A percentile compares a stretch with the other conserved stretches of the same genome.
These are phyloP conservation scores for Pseudochirops corinnae DNA, from an alignment of 2,797 vertebrate genomes.

Conservation along the genomic window DNA sequence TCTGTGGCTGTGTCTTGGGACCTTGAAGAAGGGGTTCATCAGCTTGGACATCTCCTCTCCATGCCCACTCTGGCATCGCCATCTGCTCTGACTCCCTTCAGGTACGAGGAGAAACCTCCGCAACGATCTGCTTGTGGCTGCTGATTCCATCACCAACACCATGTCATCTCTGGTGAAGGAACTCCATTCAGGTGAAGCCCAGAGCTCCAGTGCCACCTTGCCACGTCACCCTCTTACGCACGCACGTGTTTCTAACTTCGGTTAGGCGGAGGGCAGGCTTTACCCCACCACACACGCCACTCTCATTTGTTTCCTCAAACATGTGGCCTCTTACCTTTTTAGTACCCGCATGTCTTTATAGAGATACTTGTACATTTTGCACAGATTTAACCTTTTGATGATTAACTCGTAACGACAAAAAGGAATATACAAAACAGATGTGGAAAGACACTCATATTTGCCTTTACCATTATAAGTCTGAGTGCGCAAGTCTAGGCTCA, in stretches of 20 bases:
- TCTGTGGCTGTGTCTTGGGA: neutral
- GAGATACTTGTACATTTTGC: neutral
- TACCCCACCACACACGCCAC: accelerated
- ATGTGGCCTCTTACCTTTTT: neutral
- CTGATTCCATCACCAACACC: conserved; percentile 98
- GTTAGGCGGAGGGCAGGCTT: neutral
- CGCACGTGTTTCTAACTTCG: accelerated
- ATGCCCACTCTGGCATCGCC: conserved; percentile 44
- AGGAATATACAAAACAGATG: neutral
- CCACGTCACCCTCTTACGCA: accelerated
- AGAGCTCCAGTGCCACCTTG: conserved; percentile 16
- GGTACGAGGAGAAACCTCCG: conserved; percentile 96
- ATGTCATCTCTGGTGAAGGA: conserved; percentile 99
- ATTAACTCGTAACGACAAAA: neutral
- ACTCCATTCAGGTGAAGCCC: conserved; percentile 93
- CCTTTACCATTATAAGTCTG: neutral
- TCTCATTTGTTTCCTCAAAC: conserved; percentile 55
- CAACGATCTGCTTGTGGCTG: conserved; percentile 96
- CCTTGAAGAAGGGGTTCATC: neutral
- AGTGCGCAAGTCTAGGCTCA: neutral
- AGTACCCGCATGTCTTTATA: accelerated
- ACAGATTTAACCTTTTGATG: neutral
- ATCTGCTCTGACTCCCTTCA: conserved; percentile 81
- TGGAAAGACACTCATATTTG: neutral
- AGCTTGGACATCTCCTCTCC: neutral